These are phyloP conservation scores for Macrosteles quadrilineatus DNA, from an alignment of 1,140 invertebrate species.

Conservation along the genomic window DNA sequence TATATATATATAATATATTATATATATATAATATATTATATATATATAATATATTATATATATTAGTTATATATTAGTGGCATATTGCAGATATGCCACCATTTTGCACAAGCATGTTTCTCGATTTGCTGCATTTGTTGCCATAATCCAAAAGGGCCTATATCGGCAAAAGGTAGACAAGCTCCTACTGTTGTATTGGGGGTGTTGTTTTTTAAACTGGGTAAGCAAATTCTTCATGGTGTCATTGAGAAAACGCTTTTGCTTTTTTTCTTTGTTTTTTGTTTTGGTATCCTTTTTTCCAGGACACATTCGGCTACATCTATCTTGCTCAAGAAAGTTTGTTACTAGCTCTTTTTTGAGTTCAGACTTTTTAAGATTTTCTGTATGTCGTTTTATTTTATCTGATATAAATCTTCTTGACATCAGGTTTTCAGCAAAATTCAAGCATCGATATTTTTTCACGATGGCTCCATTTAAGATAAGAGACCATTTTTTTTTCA, in stretches of 20 bases:
- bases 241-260: constrained; percentile 31
- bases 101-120: constrained; percentile 31
- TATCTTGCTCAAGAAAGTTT: constrained; percentile 15
- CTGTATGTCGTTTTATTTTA: not conserved
- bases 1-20: too few relatives aligned
- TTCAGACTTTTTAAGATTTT: not conserved
- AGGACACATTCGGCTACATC: constrained; percentile 27
- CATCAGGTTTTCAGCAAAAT: not conserved
- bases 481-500: not conserved
- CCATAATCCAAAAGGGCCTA: constrained; percentile 30
- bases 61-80: too few relatives aligned
- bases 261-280: constrained; percentile 30
- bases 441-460: not conserved
- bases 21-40: too few relatives aligned
- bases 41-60: too few relatives aligned
- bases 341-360: not conserved
- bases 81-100: too few relatives aligned
- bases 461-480: not conserved
- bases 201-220: too few relatives aligned
- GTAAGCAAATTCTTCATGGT: constrained; percentile 17
- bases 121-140: constrained; percentile 6
- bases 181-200: constrained; percentile 1
- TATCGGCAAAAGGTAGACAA: constrained; percentile 22
- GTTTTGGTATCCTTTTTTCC: constrained; percentile 33
- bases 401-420: not conserved